Evolutionary conservation across 2,113 vertebrate species (phyloP).

Genomic region (Pituophis catenifer): DNA sequence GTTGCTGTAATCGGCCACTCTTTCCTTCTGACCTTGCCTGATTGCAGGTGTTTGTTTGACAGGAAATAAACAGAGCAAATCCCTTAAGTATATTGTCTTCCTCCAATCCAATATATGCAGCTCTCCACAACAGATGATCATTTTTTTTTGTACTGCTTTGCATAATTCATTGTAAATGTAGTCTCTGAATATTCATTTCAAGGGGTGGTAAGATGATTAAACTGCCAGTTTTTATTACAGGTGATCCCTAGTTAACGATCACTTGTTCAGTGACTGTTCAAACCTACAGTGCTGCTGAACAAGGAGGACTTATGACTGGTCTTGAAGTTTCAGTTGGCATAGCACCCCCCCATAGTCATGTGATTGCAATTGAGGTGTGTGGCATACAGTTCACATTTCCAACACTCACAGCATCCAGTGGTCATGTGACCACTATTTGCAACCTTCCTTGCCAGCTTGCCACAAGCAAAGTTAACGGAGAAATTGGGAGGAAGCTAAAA

Average conservation of each 20-base stretch:
- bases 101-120: neutral
- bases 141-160: neutral
- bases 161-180: neutral
- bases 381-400: neutral
- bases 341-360: neutral
- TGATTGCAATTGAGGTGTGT: neutral
- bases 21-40: neutral
- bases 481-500: neutral
- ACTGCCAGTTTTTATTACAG: neutral
- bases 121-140: neutral
- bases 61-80: neutral
- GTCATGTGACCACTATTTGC: neutral
- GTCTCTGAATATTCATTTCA: neutral
- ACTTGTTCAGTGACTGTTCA: neutral
- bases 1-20: neutral
- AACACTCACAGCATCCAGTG: neutral
- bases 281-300: neutral
- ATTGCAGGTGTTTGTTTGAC: neutral
- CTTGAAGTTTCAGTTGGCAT: neutral
- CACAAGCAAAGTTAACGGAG: neutral
- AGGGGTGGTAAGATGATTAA: neutral
- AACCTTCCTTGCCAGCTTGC: neutral
- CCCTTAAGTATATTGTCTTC: neutral
- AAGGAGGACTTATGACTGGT: neutral
- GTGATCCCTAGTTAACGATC: neutral